Percentiles rank a stretch among this genome's conserved stretches.
These are phyloP conservation scores for Hippasteria phrygiana DNA, from an alignment of 53 echinoderm and acorn worm species.

Conservation along the genomic window DNA sequence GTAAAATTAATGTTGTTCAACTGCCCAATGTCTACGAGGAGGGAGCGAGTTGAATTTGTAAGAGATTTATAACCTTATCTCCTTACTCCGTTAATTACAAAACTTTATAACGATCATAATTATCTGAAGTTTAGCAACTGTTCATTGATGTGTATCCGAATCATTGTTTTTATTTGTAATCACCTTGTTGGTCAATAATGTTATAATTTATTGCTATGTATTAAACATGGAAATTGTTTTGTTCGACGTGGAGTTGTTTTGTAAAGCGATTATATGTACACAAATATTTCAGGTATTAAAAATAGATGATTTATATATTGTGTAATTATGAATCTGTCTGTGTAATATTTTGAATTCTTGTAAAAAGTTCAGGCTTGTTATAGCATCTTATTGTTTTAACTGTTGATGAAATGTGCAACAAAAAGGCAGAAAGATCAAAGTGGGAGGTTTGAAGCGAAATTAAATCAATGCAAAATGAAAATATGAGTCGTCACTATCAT, in stretches of 20 bases:
- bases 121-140: neutral
- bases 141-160: neutral
- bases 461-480: too few relatives aligned
- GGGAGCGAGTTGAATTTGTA: neutral
- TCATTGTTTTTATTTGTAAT: neutral
- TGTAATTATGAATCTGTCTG: neutral
- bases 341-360: conserved; percentile 20
- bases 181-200: conserved; percentile 25
- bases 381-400: neutral
- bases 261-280: neutral
- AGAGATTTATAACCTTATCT: neutral
- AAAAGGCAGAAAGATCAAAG: too few relatives aligned
- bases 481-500: too few relatives aligned
- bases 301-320: conserved; percentile 18
- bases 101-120: neutral
- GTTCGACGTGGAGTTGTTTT: conserved; percentile 11
- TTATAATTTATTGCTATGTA: conserved; percentile 23
- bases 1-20: neutral
- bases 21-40: neutral
- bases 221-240: conserved; percentile 13
- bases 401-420: neutral
- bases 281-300: conserved; percentile 46
- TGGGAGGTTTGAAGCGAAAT: too few relatives aligned
- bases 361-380: neutral
- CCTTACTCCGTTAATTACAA: conserved; percentile 8